These are phyloP conservation scores for Zelleria hepariella DNA, from an alignment of 2,888 invertebrate genomes.

Conservation along the genomic window DNA sequence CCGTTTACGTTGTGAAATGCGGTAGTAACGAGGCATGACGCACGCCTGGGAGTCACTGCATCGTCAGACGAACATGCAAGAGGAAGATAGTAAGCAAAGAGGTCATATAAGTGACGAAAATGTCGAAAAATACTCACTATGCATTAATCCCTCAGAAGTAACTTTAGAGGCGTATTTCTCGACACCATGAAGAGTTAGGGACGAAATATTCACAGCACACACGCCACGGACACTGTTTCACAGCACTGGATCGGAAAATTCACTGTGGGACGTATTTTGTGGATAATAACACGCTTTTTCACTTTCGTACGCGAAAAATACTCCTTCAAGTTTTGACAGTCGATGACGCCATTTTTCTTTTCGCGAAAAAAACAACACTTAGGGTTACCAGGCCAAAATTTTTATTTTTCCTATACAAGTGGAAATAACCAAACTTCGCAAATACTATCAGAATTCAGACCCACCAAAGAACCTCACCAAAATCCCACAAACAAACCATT, in stretches of 20 bases:
- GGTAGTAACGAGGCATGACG: neutral
- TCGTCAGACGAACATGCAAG: constrained; percentile 8
- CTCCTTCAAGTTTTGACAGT: constrained; percentile 5
- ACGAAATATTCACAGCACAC: constrained; percentile 23
- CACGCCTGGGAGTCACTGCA: neutral
- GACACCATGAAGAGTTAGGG: constrained; percentile 27
- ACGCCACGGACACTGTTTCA: constrained; percentile 27
- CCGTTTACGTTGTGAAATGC: neutral
- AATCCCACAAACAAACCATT: no score
- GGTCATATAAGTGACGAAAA: constrained; percentile 16
- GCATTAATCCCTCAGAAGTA: constrained; percentile 45
- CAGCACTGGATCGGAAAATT: constrained; percentile 31
- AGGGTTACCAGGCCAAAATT: constrained; percentile 35
- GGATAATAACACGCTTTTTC: constrained; percentile 45
- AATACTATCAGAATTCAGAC: neutral
- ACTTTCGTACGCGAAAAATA: constrained; percentile 44
- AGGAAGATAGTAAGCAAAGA: constrained; percentile 2
- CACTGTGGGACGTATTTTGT: constrained; percentile 26
- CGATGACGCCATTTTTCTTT: constrained; percentile 54
- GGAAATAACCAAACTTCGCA: neutral
- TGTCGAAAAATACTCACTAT: constrained; percentile 55
- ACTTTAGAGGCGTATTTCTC: constrained; percentile 24
- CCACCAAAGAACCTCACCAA: neutral
- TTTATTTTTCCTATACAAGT: constrained; percentile 1
- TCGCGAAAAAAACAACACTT: constrained; percentile 40